Evolutionary conservation across 2,113 vertebrate genomes (phyloP).

Genomic region (Eleginops maclovinus): DNA sequence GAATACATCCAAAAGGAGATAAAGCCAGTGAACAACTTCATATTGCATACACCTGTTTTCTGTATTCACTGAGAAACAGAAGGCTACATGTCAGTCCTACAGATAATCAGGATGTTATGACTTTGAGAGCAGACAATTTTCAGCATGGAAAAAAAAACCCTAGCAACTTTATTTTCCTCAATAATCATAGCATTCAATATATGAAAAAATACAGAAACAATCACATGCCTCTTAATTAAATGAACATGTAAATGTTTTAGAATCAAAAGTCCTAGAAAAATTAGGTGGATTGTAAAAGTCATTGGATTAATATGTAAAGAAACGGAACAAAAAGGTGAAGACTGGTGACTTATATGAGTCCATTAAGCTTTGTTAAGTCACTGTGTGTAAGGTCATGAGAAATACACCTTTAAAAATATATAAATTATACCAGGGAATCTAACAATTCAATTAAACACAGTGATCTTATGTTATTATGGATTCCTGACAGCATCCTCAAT

Average conservation of each 20-base stretch:
- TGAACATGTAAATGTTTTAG: constrained; percentile 12
- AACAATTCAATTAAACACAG: constrained; percentile 5
- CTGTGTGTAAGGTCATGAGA: neutral
- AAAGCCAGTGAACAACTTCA: constrained; percentile 65
- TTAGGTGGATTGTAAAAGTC: neutral
- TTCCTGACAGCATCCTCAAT: constrained; percentile 11
- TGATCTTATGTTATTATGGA: constrained; percentile 19
- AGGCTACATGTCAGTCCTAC: constrained; percentile 29
- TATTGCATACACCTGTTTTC: constrained; percentile 59
- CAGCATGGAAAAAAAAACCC: constrained; percentile 19
- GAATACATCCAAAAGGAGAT: constrained; percentile 66
- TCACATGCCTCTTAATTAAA: neutral
- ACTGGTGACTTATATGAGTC: neutral
- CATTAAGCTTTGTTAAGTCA: neutral
- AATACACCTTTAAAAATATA: neutral
- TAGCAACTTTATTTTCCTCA: neutral
- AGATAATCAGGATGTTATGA: constrained; percentile 26
- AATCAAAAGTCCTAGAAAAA: neutral
- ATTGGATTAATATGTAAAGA: constrained; percentile 22
- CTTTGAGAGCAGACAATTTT: constrained; percentile 12
- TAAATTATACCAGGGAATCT: neutral
- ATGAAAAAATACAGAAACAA: neutral
- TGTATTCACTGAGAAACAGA: constrained; percentile 41
- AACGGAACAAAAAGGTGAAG: neutral
- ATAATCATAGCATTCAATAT: constrained; percentile 1